Conservation (phyloP, 1,140 invertebrate genomes). For the Leptinotarsa texana region DNA sequence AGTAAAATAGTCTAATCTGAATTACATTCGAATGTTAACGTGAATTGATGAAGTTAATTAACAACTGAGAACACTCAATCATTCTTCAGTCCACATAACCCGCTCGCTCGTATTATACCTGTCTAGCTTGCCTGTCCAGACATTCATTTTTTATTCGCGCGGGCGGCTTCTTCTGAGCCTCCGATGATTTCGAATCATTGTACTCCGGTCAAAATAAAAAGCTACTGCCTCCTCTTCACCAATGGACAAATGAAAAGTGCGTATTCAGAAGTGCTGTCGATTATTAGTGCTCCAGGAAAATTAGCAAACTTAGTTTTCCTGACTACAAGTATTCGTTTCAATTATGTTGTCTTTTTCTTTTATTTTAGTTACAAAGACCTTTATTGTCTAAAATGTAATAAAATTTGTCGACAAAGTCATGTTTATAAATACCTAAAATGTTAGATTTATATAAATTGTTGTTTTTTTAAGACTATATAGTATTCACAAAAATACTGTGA, state of each 20-base stretch:
- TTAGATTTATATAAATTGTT: too few species aligned
- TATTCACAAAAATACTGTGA: too few species aligned
- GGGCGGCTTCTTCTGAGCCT: slow-evolving; percentile 7
- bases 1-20: not conserved
- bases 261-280: too few species aligned
- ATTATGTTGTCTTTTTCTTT: too few species aligned
- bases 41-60: slow-evolving; percentile 4
- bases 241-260: slow-evolving; percentile 33
- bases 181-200: slow-evolving; percentile 34
- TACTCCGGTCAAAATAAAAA: slow-evolving; percentile 40
- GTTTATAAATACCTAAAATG: too few species aligned
- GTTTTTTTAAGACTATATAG: too few species aligned
- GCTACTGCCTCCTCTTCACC: slow-evolving; percentile 33
- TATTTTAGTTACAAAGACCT: too few species aligned
- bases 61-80: slow-evolving; percentile 6
- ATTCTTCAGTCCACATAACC: slow-evolving; percentile 4
- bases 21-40: not conserved
- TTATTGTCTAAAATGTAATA: too few species aligned
- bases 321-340: too few species aligned
- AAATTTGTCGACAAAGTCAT: too few species aligned
- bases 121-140: not conserved
- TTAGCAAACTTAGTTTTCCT: not conserved
- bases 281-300: too few species aligned
- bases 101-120: not conserved
- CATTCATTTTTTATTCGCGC: slow-evolving; percentile 9